These are phyloP conservation scores for Pseudorasbora parva DNA, from an alignment of 2,113 vertebrate genomes.

Conservation along the genomic window DNA sequence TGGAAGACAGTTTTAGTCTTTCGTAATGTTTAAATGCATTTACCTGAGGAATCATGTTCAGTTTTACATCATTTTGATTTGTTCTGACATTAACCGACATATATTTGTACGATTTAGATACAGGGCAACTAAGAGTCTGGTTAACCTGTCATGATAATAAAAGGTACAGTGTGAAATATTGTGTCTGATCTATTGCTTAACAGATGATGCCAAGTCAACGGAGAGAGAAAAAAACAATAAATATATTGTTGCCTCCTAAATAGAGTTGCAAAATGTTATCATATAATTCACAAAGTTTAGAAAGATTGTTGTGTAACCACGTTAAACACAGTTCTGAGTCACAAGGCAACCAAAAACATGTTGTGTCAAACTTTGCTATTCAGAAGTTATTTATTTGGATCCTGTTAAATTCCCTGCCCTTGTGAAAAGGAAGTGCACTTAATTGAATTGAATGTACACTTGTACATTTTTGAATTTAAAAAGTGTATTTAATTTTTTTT, in stretches of 20 bases:
- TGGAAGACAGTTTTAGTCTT: background rate
- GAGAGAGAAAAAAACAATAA: background rate
- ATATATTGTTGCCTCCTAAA: background rate
- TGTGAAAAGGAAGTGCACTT: background rate
- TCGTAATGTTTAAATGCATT: background rate
- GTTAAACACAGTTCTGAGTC: conserved; percentile 28
- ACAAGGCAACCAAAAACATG: conserved; percentile 17
- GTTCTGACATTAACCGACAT: background rate
- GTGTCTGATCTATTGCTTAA: conserved; percentile 27
- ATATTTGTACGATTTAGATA: background rate
- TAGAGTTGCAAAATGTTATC: background rate
- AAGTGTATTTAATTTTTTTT: too few relatives aligned
- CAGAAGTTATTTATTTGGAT: conserved; percentile 9
- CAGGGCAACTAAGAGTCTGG: background rate
- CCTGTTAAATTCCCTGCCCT: background rate
- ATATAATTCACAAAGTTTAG: background rate
- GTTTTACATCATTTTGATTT: background rate
- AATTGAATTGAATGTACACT: background rate
- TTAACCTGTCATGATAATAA: background rate
- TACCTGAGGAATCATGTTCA: background rate
- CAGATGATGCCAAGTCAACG: conserved; percentile 28
- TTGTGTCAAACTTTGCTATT: conserved; percentile 18
- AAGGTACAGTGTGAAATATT: conserved; percentile 20
- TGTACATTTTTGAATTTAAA: too few relatives aligned
- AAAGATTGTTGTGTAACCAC: conserved; percentile 32